Conservation (phyloP, 2,113 vertebrate genomes). For the Podarcis raffonei region DNA sequence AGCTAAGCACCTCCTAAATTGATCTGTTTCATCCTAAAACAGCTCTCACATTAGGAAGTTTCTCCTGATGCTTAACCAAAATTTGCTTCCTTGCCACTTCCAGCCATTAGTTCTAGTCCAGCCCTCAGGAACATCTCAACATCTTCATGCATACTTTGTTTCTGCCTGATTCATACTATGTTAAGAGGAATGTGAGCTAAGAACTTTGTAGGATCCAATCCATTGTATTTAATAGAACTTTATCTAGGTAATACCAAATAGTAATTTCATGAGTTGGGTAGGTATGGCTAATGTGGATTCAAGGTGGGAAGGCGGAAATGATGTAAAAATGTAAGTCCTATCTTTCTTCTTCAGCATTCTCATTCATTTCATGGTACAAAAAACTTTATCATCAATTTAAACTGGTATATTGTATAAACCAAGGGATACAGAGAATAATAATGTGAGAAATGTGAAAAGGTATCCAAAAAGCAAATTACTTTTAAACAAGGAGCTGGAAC, state of each 20-base stretch:
- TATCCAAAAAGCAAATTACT: slow-evolving; percentile 13
- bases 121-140: neutral
- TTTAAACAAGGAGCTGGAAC: neutral
- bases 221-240: neutral
- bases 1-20: no score
- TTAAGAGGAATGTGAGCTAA: neutral
- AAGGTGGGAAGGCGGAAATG: neutral
- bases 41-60: no score
- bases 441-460: slow-evolving; percentile 16
- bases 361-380: slow-evolving; percentile 12
- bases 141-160: neutral
- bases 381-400: neutral
- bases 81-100: no score
- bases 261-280: slow-evolving; percentile 15
- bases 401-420: slow-evolving; percentile 39
- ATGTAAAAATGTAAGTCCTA: neutral
- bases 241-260: neutral
- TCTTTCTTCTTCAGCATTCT: neutral
- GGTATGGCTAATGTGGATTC: neutral
- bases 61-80: no score
- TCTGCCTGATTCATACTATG: neutral
- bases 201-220: neutral
- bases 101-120: no score
- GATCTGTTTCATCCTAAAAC: no score
- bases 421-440: slow-evolving; percentile 40